A percentile compares a stretch with the other conserved stretches of the same genome.
These are phyloP conservation scores for Lepidocyrtinus sp. DNA, from an alignment of 2,888 invertebrate species.

Conservation along the genomic window DNA sequence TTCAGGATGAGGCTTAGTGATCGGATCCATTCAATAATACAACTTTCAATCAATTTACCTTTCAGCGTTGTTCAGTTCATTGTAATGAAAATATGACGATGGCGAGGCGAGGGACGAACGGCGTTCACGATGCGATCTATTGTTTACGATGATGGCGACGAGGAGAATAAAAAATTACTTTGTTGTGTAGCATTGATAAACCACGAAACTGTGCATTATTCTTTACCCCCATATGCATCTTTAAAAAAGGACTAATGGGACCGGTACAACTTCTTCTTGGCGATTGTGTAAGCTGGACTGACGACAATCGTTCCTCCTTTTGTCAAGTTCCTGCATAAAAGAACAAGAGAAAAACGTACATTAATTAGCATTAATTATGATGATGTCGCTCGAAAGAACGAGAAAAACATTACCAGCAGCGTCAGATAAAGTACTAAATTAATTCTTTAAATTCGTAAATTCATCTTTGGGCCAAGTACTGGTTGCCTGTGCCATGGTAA, in stretches of 20 bases:
- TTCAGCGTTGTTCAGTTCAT: background rate
- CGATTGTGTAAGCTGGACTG: constrained; percentile 89
- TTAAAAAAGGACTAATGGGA: constrained; percentile 76
- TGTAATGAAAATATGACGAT: background rate
- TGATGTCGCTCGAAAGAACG: background rate
- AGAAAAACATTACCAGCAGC: background rate
- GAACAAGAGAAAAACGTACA: constrained; percentile 19
- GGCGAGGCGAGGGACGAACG: background rate
- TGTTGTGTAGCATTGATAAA: constrained; percentile 21
- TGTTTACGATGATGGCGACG: background rate
- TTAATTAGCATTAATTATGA: constrained; percentile 59
- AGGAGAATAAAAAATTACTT: constrained; percentile 6
- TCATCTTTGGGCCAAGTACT: background rate
- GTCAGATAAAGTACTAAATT: background rate
- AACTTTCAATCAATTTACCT: background rate
- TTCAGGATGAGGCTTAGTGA: background rate
- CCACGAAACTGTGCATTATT: background rate
- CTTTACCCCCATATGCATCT: background rate
- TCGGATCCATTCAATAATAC: background rate
- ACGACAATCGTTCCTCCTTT: constrained; percentile 90
- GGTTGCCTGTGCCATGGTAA: background rate
- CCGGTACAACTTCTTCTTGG: constrained; percentile 92
- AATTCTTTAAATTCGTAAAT: background rate
- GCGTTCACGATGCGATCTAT: background rate
- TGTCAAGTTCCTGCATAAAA: constrained; percentile 82